phyloP scores from a whole-genome alignment of 2,113 vertebrate species.

The Pholis gunnellus region DNA sequence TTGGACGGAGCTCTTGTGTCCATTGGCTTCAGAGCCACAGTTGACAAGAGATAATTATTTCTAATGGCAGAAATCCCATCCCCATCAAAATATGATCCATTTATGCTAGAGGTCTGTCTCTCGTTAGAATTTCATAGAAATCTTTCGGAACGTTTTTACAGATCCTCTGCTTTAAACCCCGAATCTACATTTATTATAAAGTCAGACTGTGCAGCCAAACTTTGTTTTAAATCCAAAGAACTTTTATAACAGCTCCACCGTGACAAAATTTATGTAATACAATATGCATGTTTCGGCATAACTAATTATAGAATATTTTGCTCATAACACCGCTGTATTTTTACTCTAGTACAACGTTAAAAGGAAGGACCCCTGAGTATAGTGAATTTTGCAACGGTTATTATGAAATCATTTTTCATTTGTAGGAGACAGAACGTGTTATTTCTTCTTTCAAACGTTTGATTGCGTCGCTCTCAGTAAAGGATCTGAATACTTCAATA shows the following conservation, averaged over 20 bases:
- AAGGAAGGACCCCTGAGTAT: background rate
- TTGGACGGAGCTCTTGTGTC: background rate
- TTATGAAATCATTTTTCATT: background rate
- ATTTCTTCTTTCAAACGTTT: background rate
- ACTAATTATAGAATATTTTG: background rate
- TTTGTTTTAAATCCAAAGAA: background rate
- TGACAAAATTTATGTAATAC: background rate
- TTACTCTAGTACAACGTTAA: background rate
- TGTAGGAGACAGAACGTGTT: background rate
- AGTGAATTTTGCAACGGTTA: background rate
- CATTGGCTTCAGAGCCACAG: conserved; percentile 23
- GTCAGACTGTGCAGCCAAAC: background rate
- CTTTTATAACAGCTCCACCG: background rate
- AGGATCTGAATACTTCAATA: background rate
- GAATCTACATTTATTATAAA: background rate
- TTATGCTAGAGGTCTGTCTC: background rate
- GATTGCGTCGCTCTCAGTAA: background rate
- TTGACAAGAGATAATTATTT: conserved; percentile 46
- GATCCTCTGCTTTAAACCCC: background rate
- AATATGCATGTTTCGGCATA: background rate
- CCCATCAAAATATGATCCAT: conserved; percentile 24
- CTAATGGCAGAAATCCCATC: conserved; percentile 15
- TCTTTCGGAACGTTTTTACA: background rate
- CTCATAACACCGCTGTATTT: background rate
- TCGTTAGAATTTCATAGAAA: conserved; percentile 17